Conservation (phyloP, 2,113 vertebrate species). For the Uria lomvia region DNA sequence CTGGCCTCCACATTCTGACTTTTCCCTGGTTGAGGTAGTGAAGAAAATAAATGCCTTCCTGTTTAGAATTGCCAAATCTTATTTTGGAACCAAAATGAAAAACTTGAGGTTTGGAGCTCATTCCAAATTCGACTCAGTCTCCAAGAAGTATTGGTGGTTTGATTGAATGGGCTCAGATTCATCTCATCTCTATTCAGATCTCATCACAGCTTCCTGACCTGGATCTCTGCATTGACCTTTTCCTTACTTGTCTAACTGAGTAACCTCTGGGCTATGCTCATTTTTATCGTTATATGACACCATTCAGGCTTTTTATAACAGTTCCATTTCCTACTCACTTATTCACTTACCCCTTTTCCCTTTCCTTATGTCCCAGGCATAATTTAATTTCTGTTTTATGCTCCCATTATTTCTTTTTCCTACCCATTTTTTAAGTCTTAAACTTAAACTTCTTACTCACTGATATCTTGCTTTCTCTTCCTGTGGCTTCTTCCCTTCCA, state of each 20-base stretch:
- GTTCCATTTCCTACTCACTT: background rate
- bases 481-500: background rate
- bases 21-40: background rate
- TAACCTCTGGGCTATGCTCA: background rate
- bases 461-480: background rate
- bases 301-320: background rate
- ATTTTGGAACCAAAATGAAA: background rate
- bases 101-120: background rate
- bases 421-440: background rate
- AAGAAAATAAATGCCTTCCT: slow-evolving; percentile 35
- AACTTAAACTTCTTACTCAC: background rate
- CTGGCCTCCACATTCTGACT: background rate
- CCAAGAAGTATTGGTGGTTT: background rate
- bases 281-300: background rate
- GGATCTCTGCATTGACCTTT: background rate
- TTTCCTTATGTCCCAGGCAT: background rate
- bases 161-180: background rate
- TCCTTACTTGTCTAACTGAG: background rate
- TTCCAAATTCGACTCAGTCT: background rate
- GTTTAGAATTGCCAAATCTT: background rate
- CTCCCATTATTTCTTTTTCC: background rate
- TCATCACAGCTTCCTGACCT: background rate
- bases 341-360: background rate
- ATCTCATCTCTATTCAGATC: background rate
- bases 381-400: background rate